phyloP scores from a whole-genome alignment of 2,113 vertebrate genomes.

The Pteropus alecto region DNA sequence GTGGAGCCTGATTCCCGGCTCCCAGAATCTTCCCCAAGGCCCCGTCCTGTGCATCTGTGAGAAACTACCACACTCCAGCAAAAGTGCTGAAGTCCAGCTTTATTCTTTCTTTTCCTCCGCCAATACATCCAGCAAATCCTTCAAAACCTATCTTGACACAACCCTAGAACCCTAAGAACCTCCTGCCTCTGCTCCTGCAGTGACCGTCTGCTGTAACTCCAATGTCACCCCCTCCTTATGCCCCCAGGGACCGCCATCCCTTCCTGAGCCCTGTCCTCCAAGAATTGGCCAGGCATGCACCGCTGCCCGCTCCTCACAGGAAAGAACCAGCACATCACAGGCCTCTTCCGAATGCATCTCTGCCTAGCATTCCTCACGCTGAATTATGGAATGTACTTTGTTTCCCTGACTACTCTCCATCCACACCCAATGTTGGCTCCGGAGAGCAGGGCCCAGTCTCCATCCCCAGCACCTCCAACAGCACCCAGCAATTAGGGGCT shows the following conservation, averaged over 20 bases:
- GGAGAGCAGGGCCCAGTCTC: background rate
- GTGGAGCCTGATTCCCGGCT: background rate
- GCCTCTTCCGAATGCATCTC: background rate
- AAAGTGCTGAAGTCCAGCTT: background rate
- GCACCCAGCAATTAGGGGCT: background rate
- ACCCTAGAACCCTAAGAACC: background rate
- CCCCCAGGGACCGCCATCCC: accelerated
- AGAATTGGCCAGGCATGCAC: too few relatives aligned
- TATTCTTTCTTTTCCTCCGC: background rate
- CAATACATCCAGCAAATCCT: background rate
- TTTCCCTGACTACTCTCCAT: accelerated
- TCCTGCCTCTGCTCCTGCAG: background rate
- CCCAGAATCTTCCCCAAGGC: background rate
- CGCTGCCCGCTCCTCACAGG: background rate
- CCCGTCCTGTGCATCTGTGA: background rate
- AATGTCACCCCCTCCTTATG: too few relatives aligned
- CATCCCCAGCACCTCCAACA: background rate
- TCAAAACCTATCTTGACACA: background rate
- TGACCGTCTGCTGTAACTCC: background rate
- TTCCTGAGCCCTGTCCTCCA: background rate
- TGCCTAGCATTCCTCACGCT: background rate
- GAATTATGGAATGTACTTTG: background rate
- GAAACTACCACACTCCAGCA: background rate
- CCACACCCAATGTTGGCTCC: background rate
- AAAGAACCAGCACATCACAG: accelerated